Percentiles rank a stretch among this genome's conserved stretches.
These are phyloP conservation scores for Microchrysa polita DNA, from an alignment of 2,888 invertebrate genomes.

Conservation along the genomic window DNA sequence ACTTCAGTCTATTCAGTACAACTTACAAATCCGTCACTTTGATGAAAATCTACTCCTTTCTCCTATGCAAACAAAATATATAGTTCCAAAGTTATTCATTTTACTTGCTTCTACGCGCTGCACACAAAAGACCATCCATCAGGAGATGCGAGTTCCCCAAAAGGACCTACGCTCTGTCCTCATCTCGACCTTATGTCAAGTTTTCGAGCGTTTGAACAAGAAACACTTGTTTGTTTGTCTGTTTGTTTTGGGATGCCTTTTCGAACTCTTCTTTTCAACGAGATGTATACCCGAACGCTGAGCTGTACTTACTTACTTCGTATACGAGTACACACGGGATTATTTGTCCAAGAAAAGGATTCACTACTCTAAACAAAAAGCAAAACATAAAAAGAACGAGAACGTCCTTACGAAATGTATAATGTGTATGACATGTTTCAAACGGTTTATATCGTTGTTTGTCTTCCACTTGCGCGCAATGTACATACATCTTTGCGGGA, in stretches of 20 bases:
- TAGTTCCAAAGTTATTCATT: neutral
- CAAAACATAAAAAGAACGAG: no score
- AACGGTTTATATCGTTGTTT: conserved; percentile 40
- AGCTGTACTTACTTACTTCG: neutral
- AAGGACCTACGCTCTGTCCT: neutral
- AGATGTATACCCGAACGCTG: conserved; percentile 3
- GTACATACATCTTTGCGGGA: conserved; percentile 40
- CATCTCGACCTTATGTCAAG: conserved; percentile 3
- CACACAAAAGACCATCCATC: conserved; percentile 25
- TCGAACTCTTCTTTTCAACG: neutral
- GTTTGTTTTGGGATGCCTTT: conserved; percentile 37
- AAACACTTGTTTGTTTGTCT: conserved; percentile 33
- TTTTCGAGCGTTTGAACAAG: neutral
- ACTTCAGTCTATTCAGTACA: no score
- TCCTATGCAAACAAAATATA: no score
- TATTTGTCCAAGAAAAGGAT: conserved; percentile 39
- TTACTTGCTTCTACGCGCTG: neutral
- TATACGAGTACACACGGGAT: neutral
- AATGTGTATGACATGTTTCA: conserved; percentile 31
- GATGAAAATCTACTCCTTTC: no score
- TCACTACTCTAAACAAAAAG: no score
- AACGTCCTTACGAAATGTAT: conserved; percentile 2
- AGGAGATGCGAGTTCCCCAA: neutral
- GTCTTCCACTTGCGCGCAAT: conserved; percentile 30
- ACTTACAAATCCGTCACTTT: no score